Percentiles rank a stretch among this genome's conserved stretches.
These are phyloP conservation scores for Oegoconia quadripuncta DNA, from an alignment of 2,888 invertebrate species.

Conservation along the genomic window DNA sequence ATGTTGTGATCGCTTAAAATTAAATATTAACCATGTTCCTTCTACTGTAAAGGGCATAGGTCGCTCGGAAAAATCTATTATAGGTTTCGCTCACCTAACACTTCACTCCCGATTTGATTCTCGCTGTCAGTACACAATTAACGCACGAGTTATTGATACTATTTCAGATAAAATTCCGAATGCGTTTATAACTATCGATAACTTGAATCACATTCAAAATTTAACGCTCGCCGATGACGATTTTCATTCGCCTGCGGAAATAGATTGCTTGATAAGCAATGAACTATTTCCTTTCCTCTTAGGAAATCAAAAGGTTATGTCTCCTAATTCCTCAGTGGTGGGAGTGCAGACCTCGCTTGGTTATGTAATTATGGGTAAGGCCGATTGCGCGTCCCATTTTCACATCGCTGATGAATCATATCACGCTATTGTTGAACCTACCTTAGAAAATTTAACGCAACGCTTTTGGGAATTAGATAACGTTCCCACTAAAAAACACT, in stretches of 20 bases:
- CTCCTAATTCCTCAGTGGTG: constrained; percentile 1
- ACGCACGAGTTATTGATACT: constrained; percentile 2
- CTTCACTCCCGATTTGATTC: constrained; percentile 3
- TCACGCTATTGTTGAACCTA: too few relatives aligned
- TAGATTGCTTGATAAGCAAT: constrained; percentile 3
- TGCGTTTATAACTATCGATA: not conserved
- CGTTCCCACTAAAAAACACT: constrained; percentile 8
- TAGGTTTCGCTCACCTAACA: not conserved
- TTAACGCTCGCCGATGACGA: constrained; percentile 5
- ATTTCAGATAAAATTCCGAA: constrained; percentile 4
- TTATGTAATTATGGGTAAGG: constrained; percentile 6
- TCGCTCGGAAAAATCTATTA: not conserved
- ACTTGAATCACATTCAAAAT: not conserved
- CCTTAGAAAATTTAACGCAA: constrained; percentile 6
- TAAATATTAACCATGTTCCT: not conserved
- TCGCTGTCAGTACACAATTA: constrained; percentile 1
- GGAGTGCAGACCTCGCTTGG: constrained; percentile 6
- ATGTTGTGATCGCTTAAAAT: not conserved
- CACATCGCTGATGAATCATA: too few relatives aligned
- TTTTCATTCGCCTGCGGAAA: constrained; percentile 1
- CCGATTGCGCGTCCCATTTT: not conserved
- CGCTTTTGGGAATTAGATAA: constrained; percentile 12
- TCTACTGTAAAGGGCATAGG: constrained; percentile 4
- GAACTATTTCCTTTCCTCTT: constrained; percentile 7
- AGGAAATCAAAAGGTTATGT: not conserved